These are phyloP conservation scores for Rallus limicola DNA, from an alignment of 2,113 vertebrate species.

Conservation along the genomic window DNA sequence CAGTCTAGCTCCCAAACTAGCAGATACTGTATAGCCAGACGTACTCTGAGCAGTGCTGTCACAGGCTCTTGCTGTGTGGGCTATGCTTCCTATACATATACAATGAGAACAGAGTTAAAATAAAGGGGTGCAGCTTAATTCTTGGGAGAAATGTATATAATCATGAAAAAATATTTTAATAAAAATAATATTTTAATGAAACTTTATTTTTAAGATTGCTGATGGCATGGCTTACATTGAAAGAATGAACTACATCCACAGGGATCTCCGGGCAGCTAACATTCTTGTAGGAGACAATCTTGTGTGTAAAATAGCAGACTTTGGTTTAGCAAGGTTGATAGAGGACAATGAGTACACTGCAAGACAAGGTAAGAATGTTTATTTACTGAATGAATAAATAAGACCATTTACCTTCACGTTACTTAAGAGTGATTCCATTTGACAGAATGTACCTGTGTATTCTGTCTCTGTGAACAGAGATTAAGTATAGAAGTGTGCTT, in stretches of 20 bases:
- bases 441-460: background rate
- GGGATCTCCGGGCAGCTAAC: constrained; percentile 94
- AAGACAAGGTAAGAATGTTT: constrained; percentile 85
- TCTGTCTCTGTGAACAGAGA: background rate
- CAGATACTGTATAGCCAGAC: background rate
- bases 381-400: background rate
- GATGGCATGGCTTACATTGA: constrained; percentile 98
- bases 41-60: background rate
- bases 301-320: constrained; percentile 96
- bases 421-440: background rate
- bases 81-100: fast-evolving
- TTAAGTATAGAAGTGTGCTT: background rate
- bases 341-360: constrained; percentile 97
- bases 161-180: background rate
- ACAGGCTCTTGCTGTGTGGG: background rate
- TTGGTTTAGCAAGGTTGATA: constrained; percentile 94
- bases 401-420: background rate
- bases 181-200: constrained; percentile 25
- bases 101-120: background rate
- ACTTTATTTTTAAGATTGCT: constrained; percentile 83
- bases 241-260: constrained; percentile 98
- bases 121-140: background rate
- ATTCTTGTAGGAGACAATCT: constrained; percentile 95
- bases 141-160: background rate
- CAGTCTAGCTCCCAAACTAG: background rate